Conservation (phyloP, 1,140 invertebrate genomes). For the Drosophila guanche region DNA sequence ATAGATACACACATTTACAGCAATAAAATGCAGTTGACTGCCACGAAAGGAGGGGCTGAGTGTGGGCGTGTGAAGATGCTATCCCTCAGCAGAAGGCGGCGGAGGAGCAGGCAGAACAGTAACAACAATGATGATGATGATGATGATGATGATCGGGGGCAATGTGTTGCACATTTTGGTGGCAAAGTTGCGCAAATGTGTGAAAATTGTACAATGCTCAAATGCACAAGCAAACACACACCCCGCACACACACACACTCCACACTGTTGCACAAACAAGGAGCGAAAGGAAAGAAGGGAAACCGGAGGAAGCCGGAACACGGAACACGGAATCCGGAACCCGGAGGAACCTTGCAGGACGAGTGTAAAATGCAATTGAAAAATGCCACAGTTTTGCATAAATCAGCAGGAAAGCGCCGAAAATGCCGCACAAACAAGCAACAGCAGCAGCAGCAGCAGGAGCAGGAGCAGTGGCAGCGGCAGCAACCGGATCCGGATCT, state of each 20-base stretch:
- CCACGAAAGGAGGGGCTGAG: slow-evolving; percentile 15
- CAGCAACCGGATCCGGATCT: slow-evolving; percentile 22
- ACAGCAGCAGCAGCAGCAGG: slow-evolving; percentile 8
- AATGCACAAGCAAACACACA: slow-evolving; percentile 17
- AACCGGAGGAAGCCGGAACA: slow-evolving; percentile 26
- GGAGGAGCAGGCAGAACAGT: slow-evolving; percentile 1
- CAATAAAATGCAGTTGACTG: slow-evolving; percentile 76
- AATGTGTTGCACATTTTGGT: slow-evolving; percentile 78
- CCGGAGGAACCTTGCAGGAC: slow-evolving; percentile 50
- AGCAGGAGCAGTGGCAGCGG: slow-evolving; percentile 13
- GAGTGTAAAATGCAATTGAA: slow-evolving; percentile 74
- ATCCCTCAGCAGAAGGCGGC: slow-evolving; percentile 25
- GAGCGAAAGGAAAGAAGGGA: slow-evolving; percentile 38
- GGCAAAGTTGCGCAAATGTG: slow-evolving; percentile 77
- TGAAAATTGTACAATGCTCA: slow-evolving; percentile 64
- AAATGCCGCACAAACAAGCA: slow-evolving; percentile 69
- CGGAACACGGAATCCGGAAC: slow-evolving; percentile 12
- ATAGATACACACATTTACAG: slow-evolving; percentile 29
- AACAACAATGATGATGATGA: slow-evolving; percentile 44
- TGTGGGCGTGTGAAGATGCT: slow-evolving; percentile 51
- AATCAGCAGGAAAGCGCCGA: slow-evolving; percentile 78
- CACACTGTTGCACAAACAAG: slow-evolving; percentile 47
- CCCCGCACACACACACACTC: neutral
- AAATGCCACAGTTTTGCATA: slow-evolving; percentile 79
- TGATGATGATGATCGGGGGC: slow-evolving; percentile 25